phyloP scores from a whole-genome alignment of 2,113 vertebrate genomes.

The Sceloporus tristichus region DNA sequence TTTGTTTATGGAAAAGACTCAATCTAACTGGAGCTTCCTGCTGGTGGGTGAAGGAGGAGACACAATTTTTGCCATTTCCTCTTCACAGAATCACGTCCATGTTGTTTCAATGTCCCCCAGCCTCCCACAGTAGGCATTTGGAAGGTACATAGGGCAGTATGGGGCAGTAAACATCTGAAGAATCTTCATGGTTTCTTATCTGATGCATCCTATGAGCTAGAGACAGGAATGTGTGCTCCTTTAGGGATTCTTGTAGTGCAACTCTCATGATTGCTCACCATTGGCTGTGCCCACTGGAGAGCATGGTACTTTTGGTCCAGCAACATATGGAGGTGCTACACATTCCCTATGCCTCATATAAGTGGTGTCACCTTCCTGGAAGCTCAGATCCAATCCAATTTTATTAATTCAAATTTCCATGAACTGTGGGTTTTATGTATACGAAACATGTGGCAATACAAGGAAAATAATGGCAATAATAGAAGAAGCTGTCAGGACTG shows the following conservation, averaged over 20 bases:
- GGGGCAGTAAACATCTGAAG: neutral
- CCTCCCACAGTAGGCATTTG: neutral
- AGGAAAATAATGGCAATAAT: slow-evolving; percentile 32
- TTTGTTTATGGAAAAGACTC: neutral
- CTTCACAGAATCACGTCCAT: neutral
- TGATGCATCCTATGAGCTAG: neutral
- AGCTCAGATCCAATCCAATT: neutral
- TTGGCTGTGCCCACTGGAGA: neutral
- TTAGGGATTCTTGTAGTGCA: neutral
- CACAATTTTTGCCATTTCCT: neutral
- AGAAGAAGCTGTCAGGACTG: slow-evolving; percentile 5
- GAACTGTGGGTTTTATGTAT: neutral
- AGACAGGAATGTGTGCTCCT: no score
- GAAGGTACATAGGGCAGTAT: neutral
- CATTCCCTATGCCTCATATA: neutral
- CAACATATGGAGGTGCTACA: neutral
- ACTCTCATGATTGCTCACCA: neutral
- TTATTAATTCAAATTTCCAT: neutral
- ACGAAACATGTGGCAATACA: neutral
- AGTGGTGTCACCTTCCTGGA: neutral
- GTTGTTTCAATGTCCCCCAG: neutral
- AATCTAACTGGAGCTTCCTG: neutral
- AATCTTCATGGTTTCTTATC: neutral
- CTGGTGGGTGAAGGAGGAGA: neutral
- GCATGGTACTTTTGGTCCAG: neutral